Evolutionary conservation across 2,113 vertebrate genomes (phyloP).

Genomic region (Sturnira hondurensis): DNA sequence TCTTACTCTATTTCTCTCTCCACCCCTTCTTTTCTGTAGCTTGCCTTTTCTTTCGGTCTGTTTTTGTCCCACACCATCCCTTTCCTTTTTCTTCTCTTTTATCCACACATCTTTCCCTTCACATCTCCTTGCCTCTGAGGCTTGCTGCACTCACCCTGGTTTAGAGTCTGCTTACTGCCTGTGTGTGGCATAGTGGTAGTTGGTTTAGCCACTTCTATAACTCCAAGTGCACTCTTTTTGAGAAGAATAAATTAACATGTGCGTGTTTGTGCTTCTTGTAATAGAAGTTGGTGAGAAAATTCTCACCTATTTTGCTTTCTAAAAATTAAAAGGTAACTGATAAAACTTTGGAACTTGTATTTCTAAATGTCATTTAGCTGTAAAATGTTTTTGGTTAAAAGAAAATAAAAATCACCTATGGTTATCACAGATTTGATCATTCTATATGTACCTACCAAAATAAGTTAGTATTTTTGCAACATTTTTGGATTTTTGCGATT

Average conservation of each 20-base stretch:
- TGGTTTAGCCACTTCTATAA: conserved; percentile 69
- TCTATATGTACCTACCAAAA: not conserved
- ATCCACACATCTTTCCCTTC: not conserved
- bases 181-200: conserved; percentile 25
- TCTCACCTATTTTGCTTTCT: conserved; percentile 15
- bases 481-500: not conserved
- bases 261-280: not conserved
- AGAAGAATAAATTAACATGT: conserved; percentile 53
- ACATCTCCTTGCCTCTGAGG: not conserved
- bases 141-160: conserved; percentile 79
- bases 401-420: not conserved
- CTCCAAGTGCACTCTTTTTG: conserved; percentile 59
- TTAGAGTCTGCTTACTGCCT: conserved; percentile 63
- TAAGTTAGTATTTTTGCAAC: not conserved
- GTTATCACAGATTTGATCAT: not conserved
- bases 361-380: not conserved
- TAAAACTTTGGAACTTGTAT: not conserved
- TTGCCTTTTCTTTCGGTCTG: conserved; percentile 64
- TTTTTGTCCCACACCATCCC: not conserved
- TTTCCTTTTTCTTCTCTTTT: not conserved
- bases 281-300: conserved; percentile 53
- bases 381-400: conserved; percentile 11
- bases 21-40: not conserved
- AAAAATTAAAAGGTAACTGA: conserved; percentile 24
- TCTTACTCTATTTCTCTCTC: not conserved